Conservation (phyloP, 2,888 invertebrate genomes). For the Brachylomia viminalis region DNA sequence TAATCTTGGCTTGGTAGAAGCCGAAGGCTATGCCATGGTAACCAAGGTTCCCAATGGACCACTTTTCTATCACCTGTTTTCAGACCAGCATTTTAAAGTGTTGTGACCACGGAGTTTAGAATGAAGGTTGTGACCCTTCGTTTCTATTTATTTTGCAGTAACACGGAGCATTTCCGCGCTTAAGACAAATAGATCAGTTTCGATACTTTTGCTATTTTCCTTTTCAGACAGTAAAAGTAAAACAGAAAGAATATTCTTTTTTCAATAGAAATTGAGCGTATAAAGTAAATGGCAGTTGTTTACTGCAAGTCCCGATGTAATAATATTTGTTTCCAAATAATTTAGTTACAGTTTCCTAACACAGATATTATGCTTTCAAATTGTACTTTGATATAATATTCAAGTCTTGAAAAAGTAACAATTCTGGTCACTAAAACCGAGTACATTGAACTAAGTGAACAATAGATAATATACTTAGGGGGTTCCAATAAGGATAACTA, state of each 20-base stretch:
- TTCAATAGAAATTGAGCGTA: background rate
- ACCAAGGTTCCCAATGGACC: background rate
- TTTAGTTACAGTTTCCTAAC: background rate
- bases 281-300: background rate
- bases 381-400: background rate
- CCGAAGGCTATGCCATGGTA: background rate
- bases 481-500: slow-evolving; percentile 21
- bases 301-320: no score
- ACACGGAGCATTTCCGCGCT: background rate
- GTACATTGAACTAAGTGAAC: background rate
- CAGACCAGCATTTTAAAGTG: background rate
- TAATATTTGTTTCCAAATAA: background rate
- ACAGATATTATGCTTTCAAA: background rate
- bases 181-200: background rate
- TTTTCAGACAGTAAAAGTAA: background rate
- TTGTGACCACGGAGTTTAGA: no score
- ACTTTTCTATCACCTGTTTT: background rate
- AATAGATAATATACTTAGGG: slow-evolving; percentile 8
- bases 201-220: background rate
- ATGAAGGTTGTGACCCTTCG: background rate
- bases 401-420: no score
- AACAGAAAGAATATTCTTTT: background rate
- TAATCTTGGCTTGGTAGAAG: background rate
- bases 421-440: background rate
- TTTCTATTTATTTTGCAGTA: background rate